A percentile compares a stretch with the other conserved stretches of the same genome.
These are phyloP conservation scores for human DNA, from an alignment of 2,113 vertebrate genomes.

Conservation along the genomic window GRCh38 chr14:87251001-87251500, in stretches of 20 bases:
- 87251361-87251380: constrained; percentile 68
- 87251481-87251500: background rate
- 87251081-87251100: constrained; percentile 3
- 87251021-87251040: background rate
- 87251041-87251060: constrained; percentile 10
- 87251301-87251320: constrained; percentile 51
- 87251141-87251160: constrained; percentile 59
- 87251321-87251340: background rate
- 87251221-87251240: constrained; percentile 62
- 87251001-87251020: background rate
- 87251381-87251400: constrained; percentile 52
- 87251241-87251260: constrained; percentile 51
- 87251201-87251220: constrained; percentile 10
- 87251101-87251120: background rate
- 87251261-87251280: constrained; percentile 56
- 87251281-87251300: constrained; percentile 59
- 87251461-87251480: background rate
- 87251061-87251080: background rate
- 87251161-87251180: constrained; percentile 48
- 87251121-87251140: constrained; percentile 60
- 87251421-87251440: constrained; percentile 54
- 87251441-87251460: constrained; percentile 22
- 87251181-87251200: constrained; percentile 53
- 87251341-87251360: constrained; percentile 40
- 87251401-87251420: constrained; percentile 38